Evolutionary conservation across 1,140 invertebrate species (phyloP), one percentile per base, ranked within the genome.

Genomic region (Drosophila funebris): DNA sequence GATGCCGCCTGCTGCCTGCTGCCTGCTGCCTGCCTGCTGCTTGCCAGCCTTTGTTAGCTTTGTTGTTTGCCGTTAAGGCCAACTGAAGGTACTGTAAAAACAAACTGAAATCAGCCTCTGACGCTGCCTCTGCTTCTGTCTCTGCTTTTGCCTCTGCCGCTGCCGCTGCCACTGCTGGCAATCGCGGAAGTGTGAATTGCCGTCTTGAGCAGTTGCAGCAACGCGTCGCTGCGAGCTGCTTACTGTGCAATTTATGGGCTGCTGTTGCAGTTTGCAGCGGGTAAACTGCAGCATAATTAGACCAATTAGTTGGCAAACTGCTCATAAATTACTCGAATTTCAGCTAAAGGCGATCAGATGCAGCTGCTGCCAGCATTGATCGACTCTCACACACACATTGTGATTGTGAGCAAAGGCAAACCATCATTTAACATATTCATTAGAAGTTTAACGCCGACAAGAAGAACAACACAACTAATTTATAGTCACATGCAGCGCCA

Each of bases 161-260:
- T 36, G 50, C 13, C 39, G 11, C 24, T 36, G 41, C 9, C 39
- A 11, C 24, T 27, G 46, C 14, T 33, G 4, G 36, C 73, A 75
- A 78, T 85, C 69, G 82, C 82, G 82, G 82, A 85, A 85, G 82
- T 85, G 82, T 87, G 82, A 87, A 82, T 82, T 75, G 82, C 68
- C 72, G 24, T 27, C 24, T 27, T 43, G 39, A 43, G 20, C n/a
- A n/a, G n/a, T n/a, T n/a, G n/a, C 56, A 60, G 41, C 41, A 70
- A 31, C 8, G 29, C 9, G 14, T 67, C 48, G 50, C 60, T 37
- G 41, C 61, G 13, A 36, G 27, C 14, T 37, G 44, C 41, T 56
- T 36, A 46, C 50, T 46, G 39, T 60, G 64, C 62, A 72, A 72
- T 72, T 72, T 66, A 72, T 72, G 52, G 69, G 22, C 52, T 57